Base-by-base conservation (phyloP, 2,888 invertebrate genomes). In the Drosophila trichaetosa region DNA sequence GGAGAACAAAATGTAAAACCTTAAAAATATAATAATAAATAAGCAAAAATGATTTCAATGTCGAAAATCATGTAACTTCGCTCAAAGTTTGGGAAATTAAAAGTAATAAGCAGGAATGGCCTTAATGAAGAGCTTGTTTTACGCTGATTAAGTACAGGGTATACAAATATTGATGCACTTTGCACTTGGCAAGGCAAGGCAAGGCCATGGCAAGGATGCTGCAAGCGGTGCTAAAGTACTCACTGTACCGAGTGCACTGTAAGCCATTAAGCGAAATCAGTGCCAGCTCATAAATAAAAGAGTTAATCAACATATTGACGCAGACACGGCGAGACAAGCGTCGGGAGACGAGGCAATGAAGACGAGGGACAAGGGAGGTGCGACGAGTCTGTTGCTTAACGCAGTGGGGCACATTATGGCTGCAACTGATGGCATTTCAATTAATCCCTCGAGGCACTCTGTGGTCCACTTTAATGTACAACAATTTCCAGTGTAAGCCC, bases 301-400 rank as follows among this genome's bases (percentile, higher is more conserved):
- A 89, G 81, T 83, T 86, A 89, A 90, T 89, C 90, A 90, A 82
- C 84, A 85, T 85, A 82, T 85, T 85, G 87, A 83, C 77, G 71
- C 79, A 78, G 80, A 68, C 73, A 64, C 38, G 60, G 42, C 48
- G 42, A 59, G 42, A 63, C 48, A 24, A 8, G 58, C 5, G 31
- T 7, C 8, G 54, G 51, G 46, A 4, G 7, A 46, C 21, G 21
- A 0, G 42, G 2, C 40, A 21, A 11, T n/a, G n/a, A n/a, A 1
- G 33, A n/a, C n/a, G 10, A 2, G 40, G 4, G n/a, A n/a, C 21
- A 1, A 7, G 24, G 16, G 16, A 46, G 21, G 46, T 46, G 46
- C 1, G 36, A 13, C 10, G 59, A 38, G 57, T 56, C 61, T 61
- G 46, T 52, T 64, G 67, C 74, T 78, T 61, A 64, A 69, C 62